Percentiles rank a stretch among this genome's conserved stretches.
phyloP scores from a whole-genome alignment of 1,140 invertebrate genomes.

The Drosophila rufa region DNA sequence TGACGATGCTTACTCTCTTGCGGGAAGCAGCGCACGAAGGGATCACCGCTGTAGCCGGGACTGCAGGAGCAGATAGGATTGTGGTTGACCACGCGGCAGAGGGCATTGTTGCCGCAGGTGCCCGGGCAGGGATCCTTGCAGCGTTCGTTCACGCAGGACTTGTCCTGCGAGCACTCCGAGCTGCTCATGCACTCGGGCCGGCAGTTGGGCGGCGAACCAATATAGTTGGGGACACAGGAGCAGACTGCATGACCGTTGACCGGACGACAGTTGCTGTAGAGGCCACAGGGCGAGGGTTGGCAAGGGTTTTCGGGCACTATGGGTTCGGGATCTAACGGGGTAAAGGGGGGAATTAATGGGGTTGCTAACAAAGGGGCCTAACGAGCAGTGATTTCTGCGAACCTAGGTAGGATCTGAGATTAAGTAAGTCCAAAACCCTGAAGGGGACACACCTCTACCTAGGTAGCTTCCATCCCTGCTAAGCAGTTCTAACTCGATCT shows the following conservation, averaged over 20 bases:
- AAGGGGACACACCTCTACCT: constrained; percentile 3
- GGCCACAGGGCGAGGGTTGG: constrained; percentile 89
- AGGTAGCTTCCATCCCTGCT: constrained; percentile 14
- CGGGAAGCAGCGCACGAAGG: constrained; percentile 88
- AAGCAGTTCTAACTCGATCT: constrained; percentile 21
- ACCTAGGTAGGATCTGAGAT: constrained; percentile 2
- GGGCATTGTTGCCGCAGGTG: constrained; percentile 90
- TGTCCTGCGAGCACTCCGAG: constrained; percentile 90
- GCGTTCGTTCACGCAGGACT: constrained; percentile 90
- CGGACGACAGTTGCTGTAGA: constrained; percentile 89
- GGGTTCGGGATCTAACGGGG: constrained; percentile 74
- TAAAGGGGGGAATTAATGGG: constrained; percentile 44
- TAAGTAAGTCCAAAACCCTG: background rate
- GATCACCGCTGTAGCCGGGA: constrained; percentile 89
- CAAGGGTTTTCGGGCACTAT: constrained; percentile 87
- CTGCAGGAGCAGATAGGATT: constrained; percentile 92
- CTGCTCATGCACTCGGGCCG: constrained; percentile 91
- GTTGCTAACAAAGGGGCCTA: constrained; percentile 33
- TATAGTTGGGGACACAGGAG: constrained; percentile 89
- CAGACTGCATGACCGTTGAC: constrained; percentile 89
- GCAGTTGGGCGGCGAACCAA: constrained; percentile 90
- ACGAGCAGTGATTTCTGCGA: constrained; percentile 5
- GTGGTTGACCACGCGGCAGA: constrained; percentile 91
- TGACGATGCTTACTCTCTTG: constrained; percentile 87
- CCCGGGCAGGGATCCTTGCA: constrained; percentile 91